Conservation (phyloP, 2,888 invertebrate species). For the Aphidius colemani region DNA sequence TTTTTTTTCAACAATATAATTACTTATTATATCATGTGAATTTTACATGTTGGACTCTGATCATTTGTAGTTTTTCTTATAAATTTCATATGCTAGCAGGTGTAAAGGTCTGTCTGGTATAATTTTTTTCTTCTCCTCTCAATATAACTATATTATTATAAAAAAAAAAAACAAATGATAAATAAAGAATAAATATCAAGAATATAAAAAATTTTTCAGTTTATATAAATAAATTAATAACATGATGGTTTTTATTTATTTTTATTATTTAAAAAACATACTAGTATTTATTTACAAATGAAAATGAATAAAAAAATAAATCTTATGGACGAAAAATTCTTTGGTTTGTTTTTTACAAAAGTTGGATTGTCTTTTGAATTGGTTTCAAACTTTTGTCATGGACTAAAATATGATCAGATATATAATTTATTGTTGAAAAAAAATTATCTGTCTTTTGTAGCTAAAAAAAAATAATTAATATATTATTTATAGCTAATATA, state of each 20-base stretch:
- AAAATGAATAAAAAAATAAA: not conserved
- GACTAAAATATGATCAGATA: not conserved
- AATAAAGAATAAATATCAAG: not conserved
- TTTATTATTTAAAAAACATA: not conserved
- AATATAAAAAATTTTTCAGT: not conserved
- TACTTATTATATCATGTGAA: too few species aligned
- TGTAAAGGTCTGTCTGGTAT: too few species aligned
- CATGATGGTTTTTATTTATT: not conserved
- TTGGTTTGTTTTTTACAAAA: too few species aligned
- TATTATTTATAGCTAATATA: not conserved
- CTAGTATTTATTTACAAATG: not conserved
- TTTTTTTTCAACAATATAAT: too few species aligned
- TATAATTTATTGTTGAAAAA: not conserved
- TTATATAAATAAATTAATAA: constrained; percentile 6
- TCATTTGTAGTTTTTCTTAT: too few species aligned
- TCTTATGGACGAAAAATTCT: not conserved
- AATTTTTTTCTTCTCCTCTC: too few species aligned
- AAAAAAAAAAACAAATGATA: too few species aligned
- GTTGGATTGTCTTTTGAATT: too few species aligned
- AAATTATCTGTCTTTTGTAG: not conserved
- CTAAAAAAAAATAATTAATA: not conserved
- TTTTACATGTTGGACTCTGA: too few species aligned
- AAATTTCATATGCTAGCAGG: too few species aligned
- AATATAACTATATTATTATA: too few species aligned
- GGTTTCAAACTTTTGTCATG: not conserved